Evolutionary conservation across 2,113 vertebrate species (phyloP).

Genomic region (Todiramphus chloris): DNA sequence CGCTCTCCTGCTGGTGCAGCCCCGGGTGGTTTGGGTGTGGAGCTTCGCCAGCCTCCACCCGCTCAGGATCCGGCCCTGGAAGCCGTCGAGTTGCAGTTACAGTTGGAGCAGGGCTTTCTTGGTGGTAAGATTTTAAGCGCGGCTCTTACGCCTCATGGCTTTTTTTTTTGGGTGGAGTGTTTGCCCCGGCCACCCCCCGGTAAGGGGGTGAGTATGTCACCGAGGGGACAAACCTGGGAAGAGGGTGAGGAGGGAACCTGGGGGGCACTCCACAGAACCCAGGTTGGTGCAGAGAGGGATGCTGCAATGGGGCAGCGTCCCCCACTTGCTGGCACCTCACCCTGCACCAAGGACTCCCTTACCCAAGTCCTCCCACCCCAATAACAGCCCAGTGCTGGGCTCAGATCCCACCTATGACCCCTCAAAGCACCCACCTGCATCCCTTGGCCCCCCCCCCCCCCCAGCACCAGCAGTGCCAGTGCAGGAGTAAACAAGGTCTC

Average conservation of each 20-base stretch:
- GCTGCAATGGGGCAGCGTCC: neutral
- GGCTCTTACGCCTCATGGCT: neutral
- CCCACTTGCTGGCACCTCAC: fast-evolving
- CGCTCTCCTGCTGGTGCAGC: slow-evolving; percentile 8
- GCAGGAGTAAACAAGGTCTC: neutral
- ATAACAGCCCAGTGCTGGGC: neutral
- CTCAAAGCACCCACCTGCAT: neutral
- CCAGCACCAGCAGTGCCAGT: neutral
- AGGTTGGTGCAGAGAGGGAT: neutral
- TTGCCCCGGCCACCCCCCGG: neutral
- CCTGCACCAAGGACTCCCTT: neutral
- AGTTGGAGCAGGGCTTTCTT: neutral
- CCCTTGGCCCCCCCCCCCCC: neutral
- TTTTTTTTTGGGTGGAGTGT: neutral
- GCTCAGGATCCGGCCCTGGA: slow-evolving; percentile 7
- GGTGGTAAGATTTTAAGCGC: slow-evolving; percentile 11
- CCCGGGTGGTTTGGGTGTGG: neutral
- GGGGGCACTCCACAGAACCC: neutral
- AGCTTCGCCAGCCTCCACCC: neutral
- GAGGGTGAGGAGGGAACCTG: neutral
- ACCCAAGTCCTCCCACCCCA: neutral
- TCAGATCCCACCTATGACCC: neutral
- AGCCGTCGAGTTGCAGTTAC: neutral
- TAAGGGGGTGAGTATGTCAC: neutral
- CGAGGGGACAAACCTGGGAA: neutral